Conservation (phyloP, 2,113 vertebrate species). For the Genyomyrus donnyi region DNA sequence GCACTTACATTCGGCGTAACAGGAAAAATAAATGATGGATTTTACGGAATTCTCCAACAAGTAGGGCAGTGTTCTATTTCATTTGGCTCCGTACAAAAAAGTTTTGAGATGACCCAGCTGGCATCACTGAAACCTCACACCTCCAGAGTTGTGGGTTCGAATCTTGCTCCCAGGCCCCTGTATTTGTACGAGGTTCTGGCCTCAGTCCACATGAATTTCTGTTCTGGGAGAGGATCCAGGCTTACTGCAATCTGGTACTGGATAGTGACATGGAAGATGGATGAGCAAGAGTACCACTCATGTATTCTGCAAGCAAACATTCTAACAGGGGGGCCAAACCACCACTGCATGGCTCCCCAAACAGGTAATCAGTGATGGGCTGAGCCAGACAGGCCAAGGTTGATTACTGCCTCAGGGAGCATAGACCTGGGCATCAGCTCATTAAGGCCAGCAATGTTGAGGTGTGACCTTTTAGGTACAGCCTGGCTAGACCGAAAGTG, state of each 20-base stretch:
- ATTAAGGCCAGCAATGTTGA: background rate
- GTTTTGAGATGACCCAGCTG: background rate
- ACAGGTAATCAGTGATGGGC: background rate
- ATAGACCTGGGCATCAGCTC: background rate
- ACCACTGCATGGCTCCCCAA: background rate
- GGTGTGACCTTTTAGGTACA: background rate
- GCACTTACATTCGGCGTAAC: background rate
- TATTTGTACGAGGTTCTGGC: background rate
- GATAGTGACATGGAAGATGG: background rate
- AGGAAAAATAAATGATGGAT: background rate
- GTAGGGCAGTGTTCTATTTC: background rate
- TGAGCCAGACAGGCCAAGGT: background rate
- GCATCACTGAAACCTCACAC: background rate
- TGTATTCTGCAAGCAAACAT: background rate
- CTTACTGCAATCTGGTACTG: background rate
- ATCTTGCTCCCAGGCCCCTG: background rate
- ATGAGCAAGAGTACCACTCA: background rate
- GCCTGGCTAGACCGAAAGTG: background rate
- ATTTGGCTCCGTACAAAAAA: background rate
- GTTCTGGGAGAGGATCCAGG: background rate
- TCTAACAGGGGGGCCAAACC: background rate
- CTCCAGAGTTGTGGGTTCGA: background rate
- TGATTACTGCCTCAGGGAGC: background rate
- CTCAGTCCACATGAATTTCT: background rate
- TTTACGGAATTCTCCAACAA: background rate